These are phyloP conservation scores for Ctenicera cuprea DNA, from an alignment of 2,888 invertebrate species.

Conservation along the genomic window DNA sequence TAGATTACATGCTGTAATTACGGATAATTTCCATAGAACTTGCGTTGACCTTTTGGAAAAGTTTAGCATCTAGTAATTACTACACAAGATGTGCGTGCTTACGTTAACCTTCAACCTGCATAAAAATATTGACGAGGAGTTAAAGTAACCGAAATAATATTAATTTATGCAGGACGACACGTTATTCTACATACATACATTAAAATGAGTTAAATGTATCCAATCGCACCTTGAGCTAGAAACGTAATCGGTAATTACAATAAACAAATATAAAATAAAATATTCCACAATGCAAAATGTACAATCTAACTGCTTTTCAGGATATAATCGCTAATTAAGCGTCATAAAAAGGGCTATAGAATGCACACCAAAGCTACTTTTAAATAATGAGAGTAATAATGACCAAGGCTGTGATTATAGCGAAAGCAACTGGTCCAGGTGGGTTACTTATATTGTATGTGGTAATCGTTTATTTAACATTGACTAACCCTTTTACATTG, in stretches of 20 bases:
- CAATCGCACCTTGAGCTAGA: slow-evolving; percentile 6
- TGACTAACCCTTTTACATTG: neutral
- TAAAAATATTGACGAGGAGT: neutral
- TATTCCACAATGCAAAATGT: neutral
- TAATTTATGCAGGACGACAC: slow-evolving; percentile 1
- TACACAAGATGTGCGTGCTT: too few species aligned
- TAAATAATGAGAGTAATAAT: neutral
- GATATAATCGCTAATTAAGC: neutral
- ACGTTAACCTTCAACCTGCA: neutral
- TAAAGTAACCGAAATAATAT: slow-evolving; percentile 4
- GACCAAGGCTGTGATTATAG: neutral
- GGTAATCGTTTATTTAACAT: neutral
- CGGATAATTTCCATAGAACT: too few species aligned
- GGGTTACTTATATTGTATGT: neutral
- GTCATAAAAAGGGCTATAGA: neutral
- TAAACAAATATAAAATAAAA: neutral
- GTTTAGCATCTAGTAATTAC: too few species aligned
- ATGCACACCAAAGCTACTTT: neutral
- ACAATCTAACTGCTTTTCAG: neutral
- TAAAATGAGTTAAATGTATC: neutral
- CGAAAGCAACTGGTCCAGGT: neutral
- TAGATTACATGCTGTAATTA: too few species aligned
- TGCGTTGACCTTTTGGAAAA: neutral
- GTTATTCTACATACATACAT: slow-evolving; percentile 16
- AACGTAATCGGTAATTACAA: slow-evolving; percentile 2